Base-by-base conservation (phyloP, 2,888 invertebrate species). In the Catocala nupta region DNA sequence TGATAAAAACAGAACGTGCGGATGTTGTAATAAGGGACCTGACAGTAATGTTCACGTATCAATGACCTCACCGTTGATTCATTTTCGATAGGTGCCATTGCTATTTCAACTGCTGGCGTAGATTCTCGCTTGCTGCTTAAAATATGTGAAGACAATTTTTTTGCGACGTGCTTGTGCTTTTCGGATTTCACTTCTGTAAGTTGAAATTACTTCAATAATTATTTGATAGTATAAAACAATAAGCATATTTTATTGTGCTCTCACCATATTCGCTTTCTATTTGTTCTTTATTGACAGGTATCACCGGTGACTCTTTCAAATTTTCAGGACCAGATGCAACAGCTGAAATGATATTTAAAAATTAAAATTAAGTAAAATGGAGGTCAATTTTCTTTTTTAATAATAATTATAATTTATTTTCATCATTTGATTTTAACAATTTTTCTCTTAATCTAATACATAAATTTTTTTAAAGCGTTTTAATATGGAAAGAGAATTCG, bases 311-410 rank as follows among this genome's bases (percentile, higher is more conserved):
- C 59, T 82, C 78, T 81, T 86, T 90, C 3, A 86, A 60, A 61
- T 88, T 86, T 67, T 87, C 88, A 55, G 80, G 75, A 54, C 87
- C 83, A 65, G 89, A 87, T 89, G 78, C 34, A 0, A 9, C 36
- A 1, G 5, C 36, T 39, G 56, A 62, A 1, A 45, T 6, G 8
- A 45, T 11, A 43, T 43, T 11, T 43, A 10, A 43, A 43, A 11
- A 25, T 25, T 25, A 25, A 25, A 25, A 25, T 25, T 25, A 3
- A 25, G 25, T 3, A 25, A 3, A 25, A 1, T 25, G 25, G 1
- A 25, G n/a, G n/a, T n/a, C n/a, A n/a, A n/a, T n/a, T n/a, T n/a
- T n/a, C n/a, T n/a, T n/a, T n/a, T n/a, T n/a, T n/a, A n/a, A n/a
- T n/a, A n/a, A n/a, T n/a, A n/a, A n/a, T n/a, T n/a, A n/a, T n/a